phyloP scores from a whole-genome alignment of 2,888 invertebrate genomes.

The Polydesmus complanatus region DNA sequence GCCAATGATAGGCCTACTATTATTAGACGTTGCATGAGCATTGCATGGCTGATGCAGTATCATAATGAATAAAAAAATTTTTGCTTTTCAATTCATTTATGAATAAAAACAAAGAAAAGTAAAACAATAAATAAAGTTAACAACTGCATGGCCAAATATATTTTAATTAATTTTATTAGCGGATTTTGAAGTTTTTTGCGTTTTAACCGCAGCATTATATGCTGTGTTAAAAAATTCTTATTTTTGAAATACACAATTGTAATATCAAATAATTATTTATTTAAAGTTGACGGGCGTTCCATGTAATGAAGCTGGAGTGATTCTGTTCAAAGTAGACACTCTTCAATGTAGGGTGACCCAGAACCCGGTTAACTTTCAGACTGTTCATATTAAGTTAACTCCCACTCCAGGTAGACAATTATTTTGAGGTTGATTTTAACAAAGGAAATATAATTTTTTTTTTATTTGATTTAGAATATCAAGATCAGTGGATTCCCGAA shows the following conservation, averaged over 20 bases:
- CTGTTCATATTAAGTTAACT: conserved; percentile 67
- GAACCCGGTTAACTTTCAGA: conserved; percentile 77
- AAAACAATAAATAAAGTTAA: no score
- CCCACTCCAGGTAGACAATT: conserved; percentile 44
- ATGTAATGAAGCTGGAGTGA: conserved; percentile 69
- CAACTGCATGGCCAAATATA: no score
- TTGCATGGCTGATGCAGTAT: neutral
- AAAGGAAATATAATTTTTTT: neutral
- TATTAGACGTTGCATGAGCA: no score
- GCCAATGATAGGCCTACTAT: no score
- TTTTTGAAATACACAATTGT: no score
- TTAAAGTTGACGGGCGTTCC: conserved; percentile 52
- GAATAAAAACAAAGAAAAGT: no score
- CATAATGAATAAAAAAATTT: no score
- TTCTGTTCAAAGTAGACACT: conserved; percentile 77
- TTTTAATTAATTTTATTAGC: no score
- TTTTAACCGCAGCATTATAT: no score
- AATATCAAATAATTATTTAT: conserved; percentile 14
- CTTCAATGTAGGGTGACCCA: conserved; percentile 74
- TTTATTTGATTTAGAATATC: conserved; percentile 45
- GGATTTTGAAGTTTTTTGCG: no score
- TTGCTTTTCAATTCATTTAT: no score
- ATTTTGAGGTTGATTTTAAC: neutral
- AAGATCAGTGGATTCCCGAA: conserved; percentile 72
- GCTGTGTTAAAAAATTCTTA: no score